Conservation (phyloP, 2,888 invertebrate species). For the Apomyelois bistriatella region DNA sequence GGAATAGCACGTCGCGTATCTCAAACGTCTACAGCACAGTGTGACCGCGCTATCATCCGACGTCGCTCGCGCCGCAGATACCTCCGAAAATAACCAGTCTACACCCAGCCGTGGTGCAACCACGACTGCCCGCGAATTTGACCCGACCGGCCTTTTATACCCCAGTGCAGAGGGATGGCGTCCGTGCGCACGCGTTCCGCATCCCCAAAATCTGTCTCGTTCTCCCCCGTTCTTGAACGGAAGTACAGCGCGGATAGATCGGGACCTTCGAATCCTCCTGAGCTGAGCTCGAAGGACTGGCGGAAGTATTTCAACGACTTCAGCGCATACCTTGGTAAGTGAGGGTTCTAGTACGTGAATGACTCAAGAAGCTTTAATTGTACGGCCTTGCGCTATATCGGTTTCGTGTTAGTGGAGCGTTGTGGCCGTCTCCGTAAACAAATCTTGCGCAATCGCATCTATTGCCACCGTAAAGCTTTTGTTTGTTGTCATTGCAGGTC, state of each 20-base stretch:
- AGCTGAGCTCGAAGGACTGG: constrained; percentile 65
- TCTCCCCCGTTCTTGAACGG: constrained; percentile 81
- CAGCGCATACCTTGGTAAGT: constrained; percentile 77
- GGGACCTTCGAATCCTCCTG: constrained; percentile 54
- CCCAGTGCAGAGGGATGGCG: constrained; percentile 69
- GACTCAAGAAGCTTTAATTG: constrained; percentile 65
- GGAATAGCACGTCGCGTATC: constrained; percentile 75
- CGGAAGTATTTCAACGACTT: constrained; percentile 73
- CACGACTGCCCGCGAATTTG: constrained; percentile 64
- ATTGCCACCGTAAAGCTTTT: constrained; percentile 31
- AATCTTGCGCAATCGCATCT: constrained; percentile 60
- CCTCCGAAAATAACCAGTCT: constrained; percentile 74
- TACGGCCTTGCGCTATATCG: constrained; percentile 73
- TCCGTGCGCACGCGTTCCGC: constrained; percentile 83
- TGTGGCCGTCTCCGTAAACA: constrained; percentile 64
- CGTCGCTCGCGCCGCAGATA: constrained; percentile 68
- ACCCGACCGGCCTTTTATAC: constrained; percentile 64
- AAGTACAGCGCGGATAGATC: constrained; percentile 71
- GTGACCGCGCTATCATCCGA: constrained; percentile 70
- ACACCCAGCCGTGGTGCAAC: constrained; percentile 65
- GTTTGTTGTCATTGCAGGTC: constrained; percentile 16
- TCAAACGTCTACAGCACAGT: constrained; percentile 66
- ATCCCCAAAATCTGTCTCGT: constrained; percentile 83
- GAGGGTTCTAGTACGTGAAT: constrained; percentile 33
- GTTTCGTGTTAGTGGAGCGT: constrained; percentile 68